These are phyloP conservation scores for Pholis gunnellus DNA, from an alignment of 2,113 vertebrate species.

Conservation along the genomic window DNA sequence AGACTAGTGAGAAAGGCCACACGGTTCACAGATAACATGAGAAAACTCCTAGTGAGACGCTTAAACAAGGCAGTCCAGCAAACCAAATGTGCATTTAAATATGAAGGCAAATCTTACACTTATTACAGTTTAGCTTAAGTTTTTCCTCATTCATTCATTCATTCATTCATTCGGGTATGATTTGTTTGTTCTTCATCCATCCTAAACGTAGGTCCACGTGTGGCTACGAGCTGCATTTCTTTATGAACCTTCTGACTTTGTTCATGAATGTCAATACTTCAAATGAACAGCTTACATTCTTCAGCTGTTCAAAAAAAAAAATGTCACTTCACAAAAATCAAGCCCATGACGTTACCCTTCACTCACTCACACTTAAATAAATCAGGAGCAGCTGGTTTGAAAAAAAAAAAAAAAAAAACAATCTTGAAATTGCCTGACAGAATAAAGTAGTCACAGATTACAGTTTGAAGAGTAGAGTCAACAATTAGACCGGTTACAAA, in stretches of 20 bases:
- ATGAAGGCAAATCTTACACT: constrained; percentile 69
- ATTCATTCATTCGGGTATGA: not conserved
- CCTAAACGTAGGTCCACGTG: constrained; percentile 53
- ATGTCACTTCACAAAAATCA: constrained; percentile 14
- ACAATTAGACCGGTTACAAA: constrained; percentile 9
- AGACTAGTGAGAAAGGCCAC: constrained; percentile 78
- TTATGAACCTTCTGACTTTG: not conserved
- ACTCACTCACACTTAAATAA: not conserved
- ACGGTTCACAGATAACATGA: constrained; percentile 72
- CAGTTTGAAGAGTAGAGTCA: not conserved
- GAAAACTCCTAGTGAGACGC: constrained; percentile 61
- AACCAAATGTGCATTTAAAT: constrained; percentile 77
- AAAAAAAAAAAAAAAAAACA: not conserved
- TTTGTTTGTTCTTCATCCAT: constrained; percentile 7
- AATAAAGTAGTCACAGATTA: not conserved
- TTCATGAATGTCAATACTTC: constrained; percentile 4
- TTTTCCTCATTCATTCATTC: constrained; percentile 44
- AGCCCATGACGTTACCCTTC: constrained; percentile 16
- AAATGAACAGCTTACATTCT: not conserved
- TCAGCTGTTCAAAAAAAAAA: not conserved
- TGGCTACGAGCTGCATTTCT: not conserved
- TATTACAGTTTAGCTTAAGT: constrained; percentile 59
- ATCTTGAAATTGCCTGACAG: not conserved
- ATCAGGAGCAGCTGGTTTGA: constrained; percentile 12
- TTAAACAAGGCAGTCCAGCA: constrained; percentile 72